A percentile compares a stretch with the other conserved stretches of the same genome.
Conservation (phyloP, 2,888 invertebrate species). For the Rotaria macrura region DNA sequence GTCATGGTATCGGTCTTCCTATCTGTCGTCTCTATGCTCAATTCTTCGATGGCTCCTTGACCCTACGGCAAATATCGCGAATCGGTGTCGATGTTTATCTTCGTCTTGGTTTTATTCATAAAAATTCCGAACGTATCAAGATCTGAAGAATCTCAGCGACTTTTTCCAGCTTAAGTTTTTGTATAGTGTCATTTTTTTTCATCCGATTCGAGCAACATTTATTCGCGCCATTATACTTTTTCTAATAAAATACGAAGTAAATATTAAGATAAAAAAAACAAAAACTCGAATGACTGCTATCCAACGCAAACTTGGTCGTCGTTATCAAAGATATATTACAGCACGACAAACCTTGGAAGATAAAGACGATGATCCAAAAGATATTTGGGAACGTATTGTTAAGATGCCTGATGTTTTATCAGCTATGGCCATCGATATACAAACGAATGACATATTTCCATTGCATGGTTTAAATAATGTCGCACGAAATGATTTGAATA, state of each 20-base stretch:
- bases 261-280: too few species aligned
- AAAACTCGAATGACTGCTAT: neutral
- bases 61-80: neutral
- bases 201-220: too few species aligned
- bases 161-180: too few species aligned
- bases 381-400: neutral
- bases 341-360: neutral
- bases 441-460: conserved; percentile 1
- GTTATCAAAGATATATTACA: neutral
- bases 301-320: neutral
- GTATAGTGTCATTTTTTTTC: too few species aligned
- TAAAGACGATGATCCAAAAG: conserved; percentile 8
- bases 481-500: neutral
- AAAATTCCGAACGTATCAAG: neutral
- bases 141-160: neutral
- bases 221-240: neutral
- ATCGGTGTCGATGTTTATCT: neutral
- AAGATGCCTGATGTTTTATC: neutral
- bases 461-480: neutral
- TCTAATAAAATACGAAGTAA: neutral
- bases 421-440: neutral
- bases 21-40: neutral
- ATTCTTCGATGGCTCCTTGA: neutral
- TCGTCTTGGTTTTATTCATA: neutral
- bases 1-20: neutral